Conservation (phyloP, 2,797 vertebrate species). For the Aphelocoma californica region DNA sequence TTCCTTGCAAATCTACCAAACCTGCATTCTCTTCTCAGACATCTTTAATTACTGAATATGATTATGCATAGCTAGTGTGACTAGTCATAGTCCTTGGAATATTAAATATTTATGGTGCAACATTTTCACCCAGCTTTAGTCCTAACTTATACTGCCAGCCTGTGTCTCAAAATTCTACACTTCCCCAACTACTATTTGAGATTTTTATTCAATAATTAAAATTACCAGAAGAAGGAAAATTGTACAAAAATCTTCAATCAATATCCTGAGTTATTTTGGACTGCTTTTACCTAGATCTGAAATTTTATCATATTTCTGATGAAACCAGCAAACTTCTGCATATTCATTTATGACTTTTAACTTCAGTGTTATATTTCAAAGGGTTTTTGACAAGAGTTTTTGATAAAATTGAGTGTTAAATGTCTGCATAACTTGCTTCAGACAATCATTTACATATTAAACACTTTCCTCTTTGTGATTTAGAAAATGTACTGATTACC, state of each 20-base stretch:
- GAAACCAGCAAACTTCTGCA: background rate
- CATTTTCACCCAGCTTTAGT: background rate
- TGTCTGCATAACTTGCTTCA: background rate
- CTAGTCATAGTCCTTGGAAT: background rate
- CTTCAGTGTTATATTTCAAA: background rate
- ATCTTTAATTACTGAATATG: background rate
- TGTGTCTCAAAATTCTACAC: background rate
- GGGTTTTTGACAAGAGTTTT: background rate
- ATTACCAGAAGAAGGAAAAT: background rate
- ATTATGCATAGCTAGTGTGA: background rate
- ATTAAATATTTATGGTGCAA: background rate
- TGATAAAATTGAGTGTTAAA: background rate
- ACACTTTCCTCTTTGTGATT: background rate
- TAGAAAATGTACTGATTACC: background rate
- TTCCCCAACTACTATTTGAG: background rate
- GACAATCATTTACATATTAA: background rate
- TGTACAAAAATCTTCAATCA: background rate
- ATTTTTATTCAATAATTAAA: background rate
- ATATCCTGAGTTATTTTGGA: rapidly evolving
- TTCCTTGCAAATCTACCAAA: background rate
- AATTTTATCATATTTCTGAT: background rate
- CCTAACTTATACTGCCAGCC: background rate
- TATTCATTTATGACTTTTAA: background rate
- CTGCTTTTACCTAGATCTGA: background rate
- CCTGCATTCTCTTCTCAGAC: background rate